Base-by-base conservation (phyloP, 2,113 vertebrate genomes). In the Engraulis encrasicolus region DNA sequence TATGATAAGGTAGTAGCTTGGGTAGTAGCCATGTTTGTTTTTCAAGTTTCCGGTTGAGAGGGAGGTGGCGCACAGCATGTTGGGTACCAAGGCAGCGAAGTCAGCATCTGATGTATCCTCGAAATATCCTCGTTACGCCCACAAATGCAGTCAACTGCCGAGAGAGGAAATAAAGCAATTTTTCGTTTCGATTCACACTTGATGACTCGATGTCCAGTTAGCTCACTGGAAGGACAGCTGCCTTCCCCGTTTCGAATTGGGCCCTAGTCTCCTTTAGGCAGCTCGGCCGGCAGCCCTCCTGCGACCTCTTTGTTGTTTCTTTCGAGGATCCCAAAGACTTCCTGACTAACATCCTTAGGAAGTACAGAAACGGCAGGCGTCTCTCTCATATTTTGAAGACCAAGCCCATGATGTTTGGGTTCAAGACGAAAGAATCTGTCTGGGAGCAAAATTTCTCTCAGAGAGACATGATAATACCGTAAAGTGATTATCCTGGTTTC, bases 191-290 rank as follows among this genome's bases (percentile, higher is more conserved):
- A n/a, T n/a, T n/a, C n/a, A n/a, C n/a, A n/a, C n/a, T n/a, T n/a
- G n/a, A n/a, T n/a, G n/a, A n/a, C n/a, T n/a, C n/a, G n/a, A n/a
- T n/a, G n/a, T n/a, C n/a, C n/a, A n/a, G n/a, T n/a, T n/a, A n/a
- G n/a, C n/a, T n/a, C n/a, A n/a, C n/a, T n/a, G n/a, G n/a, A n/a
- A n/a, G n/a, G n/a, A n/a, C n/a, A n/a, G n/a, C n/a, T n/a, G n/a
- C n/a, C n/a, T n/a, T n/a, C 9, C 45, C 66, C 58, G 84, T 84
- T 49, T 89, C 86, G 3, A 84, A 81, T 82, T 82, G 86, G 84
- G 80, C 84, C 81, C 79, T 86, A 90, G 85, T 87, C 84, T 85
- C 78, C 23, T 89, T 91, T 34, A 85, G 87, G 80, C 81, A 86
- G 48, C 18, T 38, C 86, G 86, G 86, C 89, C 86, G 89, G 38